Conservation (phyloP, 2,797 vertebrate species). For the Sebastes kiyomatsui region DNA sequence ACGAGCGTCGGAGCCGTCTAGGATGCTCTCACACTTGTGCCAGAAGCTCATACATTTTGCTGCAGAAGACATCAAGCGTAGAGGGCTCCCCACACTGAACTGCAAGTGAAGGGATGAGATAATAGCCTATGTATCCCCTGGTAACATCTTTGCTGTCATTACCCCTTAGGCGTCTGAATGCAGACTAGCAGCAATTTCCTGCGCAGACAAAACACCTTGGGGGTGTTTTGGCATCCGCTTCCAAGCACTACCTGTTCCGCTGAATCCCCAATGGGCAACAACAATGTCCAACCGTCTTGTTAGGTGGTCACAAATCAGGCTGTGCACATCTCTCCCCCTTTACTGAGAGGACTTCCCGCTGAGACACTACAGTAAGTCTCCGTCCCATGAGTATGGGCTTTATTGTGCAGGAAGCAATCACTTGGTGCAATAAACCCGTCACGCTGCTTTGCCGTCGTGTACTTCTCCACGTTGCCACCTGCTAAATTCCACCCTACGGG, state of each 20-base stretch:
- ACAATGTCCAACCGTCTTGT: background rate
- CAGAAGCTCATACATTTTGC: constrained; percentile 3
- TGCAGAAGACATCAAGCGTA: constrained; percentile 16
- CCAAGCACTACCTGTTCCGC: constrained; percentile 9
- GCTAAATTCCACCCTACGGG: background rate
- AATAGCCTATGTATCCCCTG: constrained; percentile 30
- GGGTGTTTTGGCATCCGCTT: constrained; percentile 32
- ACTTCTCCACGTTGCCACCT: constrained; percentile 1
- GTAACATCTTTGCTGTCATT: constrained; percentile 43
- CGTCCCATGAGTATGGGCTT: constrained; percentile 18
- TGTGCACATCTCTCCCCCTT: constrained; percentile 40
- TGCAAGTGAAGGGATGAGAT: background rate
- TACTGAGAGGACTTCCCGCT: constrained; percentile 37
- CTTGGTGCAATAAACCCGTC: constrained; percentile 53
- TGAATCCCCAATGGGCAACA: background rate
- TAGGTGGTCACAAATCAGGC: constrained; percentile 28
- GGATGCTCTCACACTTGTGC: constrained; percentile 12
- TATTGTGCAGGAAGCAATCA: constrained; percentile 35
- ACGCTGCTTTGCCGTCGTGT: background rate
- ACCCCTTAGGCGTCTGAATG: constrained; percentile 36
- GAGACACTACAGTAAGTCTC: constrained; percentile 27
- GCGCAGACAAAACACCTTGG: constrained; percentile 26
- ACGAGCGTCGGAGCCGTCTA: constrained; percentile 6
- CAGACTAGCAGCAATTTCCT: constrained; percentile 57
- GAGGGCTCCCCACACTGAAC: background rate